Conservation (phyloP, 2,797 vertebrate genomes). For the Percopsis omiscomaycus region DNA sequence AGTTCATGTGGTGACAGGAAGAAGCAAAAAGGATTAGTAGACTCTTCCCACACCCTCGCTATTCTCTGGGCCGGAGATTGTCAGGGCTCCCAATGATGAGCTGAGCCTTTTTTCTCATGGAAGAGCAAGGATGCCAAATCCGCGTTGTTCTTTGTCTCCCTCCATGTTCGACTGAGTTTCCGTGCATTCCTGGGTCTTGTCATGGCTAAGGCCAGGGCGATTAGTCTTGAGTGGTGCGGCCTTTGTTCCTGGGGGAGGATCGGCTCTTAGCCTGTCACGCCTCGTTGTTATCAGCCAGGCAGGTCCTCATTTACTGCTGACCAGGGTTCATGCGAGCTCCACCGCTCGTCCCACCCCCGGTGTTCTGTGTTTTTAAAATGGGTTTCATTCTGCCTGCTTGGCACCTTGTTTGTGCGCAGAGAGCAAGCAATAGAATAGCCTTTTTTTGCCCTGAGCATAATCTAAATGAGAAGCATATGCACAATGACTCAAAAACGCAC, state of each 20-base stretch:
- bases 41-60: constrained; percentile 48
- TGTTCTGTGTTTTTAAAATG: constrained; percentile 25
- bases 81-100: constrained; percentile 34
- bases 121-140: constrained; percentile 46
- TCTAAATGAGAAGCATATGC: constrained; percentile 72
- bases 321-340: constrained; percentile 13
- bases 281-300: constrained; percentile 33
- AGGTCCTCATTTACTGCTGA: constrained; percentile 22
- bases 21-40: constrained; percentile 58
- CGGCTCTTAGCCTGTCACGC: constrained; percentile 34
- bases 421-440: constrained; percentile 8
- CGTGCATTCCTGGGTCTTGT: constrained; percentile 34
- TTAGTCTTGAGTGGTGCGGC: constrained; percentile 52
- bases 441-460: constrained; percentile 41
- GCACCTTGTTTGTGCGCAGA: constrained; percentile 14
- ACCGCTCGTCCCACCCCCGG: background rate
- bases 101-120: constrained; percentile 19
- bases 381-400: background rate
- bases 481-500: constrained; percentile 66
- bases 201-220: constrained; percentile 50
- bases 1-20: constrained; percentile 48
- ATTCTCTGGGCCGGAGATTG: constrained; percentile 41
- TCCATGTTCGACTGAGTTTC: constrained; percentile 30
- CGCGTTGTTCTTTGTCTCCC: constrained; percentile 38
- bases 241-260: constrained; percentile 46